phyloP scores from a whole-genome alignment of 2,797 vertebrate species.

The Syngnathus rostellatus region DNA sequence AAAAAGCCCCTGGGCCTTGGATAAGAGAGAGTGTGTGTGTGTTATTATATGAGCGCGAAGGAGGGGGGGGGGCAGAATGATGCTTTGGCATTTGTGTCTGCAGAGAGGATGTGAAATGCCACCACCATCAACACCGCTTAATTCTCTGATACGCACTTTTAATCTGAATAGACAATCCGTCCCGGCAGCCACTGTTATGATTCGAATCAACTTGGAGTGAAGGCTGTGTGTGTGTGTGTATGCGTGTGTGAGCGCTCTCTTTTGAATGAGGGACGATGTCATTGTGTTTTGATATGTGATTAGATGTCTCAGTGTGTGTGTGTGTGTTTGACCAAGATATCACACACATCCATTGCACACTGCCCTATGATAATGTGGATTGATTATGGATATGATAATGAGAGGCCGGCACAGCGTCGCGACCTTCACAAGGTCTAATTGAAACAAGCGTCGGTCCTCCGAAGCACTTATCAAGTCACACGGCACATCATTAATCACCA shows the following conservation, averaged over 20 bases:
- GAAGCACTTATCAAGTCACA: conserved; percentile 75
- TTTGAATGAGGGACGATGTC: conserved; percentile 64
- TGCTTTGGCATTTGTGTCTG: conserved; percentile 66
- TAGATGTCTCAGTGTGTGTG: conserved; percentile 39
- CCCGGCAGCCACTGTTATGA: conserved; percentile 67
- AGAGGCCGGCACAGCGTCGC: conserved; percentile 68
- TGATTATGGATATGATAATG: conserved; percentile 76
- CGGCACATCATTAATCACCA: conserved; percentile 72
- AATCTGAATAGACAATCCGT: conserved; percentile 69
- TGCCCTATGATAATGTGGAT: conserved; percentile 72
- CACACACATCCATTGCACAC: conserved; percentile 66
- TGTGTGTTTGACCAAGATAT: conserved; percentile 59
- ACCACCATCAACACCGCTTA: conserved; percentile 67
- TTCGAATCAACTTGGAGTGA: conserved; percentile 67
- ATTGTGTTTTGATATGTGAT: conserved; percentile 69
- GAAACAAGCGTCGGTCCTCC: conserved; percentile 73
- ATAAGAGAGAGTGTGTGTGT: conserved; percentile 25
- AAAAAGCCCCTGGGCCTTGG: conserved; percentile 57
- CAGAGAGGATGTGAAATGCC: conserved; percentile 65
- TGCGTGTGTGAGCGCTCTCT: conserved; percentile 25
- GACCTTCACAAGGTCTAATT: conserved; percentile 76
- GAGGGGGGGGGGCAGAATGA: conserved; percentile 49
- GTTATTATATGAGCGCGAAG: conserved; percentile 30
- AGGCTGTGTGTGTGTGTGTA: conserved; percentile 40
- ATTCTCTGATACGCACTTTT: conserved; percentile 64